These are phyloP conservation scores for Xiphophorus couchianus DNA, from an alignment of 2,113 vertebrate species.

Conservation along the genomic window DNA sequence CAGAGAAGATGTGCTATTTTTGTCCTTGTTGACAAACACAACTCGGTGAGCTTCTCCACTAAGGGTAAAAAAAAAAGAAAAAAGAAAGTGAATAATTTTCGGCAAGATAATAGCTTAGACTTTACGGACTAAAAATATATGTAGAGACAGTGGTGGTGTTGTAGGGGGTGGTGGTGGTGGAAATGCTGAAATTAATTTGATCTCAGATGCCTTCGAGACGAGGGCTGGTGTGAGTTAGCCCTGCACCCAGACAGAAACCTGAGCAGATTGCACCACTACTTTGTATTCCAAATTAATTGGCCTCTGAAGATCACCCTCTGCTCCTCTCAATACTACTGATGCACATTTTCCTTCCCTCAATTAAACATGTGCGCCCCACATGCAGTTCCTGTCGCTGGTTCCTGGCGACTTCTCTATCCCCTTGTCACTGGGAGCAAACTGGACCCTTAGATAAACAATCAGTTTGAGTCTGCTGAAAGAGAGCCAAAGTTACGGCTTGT, in stretches of 20 bases:
- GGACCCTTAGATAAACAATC: conserved; percentile 38
- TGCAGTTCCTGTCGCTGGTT: conserved; percentile 39
- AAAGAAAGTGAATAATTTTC: conserved; percentile 24
- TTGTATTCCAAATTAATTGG: conserved; percentile 85
- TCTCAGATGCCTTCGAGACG: conserved; percentile 66
- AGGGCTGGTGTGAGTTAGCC: conserved; percentile 54
- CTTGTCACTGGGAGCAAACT: conserved; percentile 67
- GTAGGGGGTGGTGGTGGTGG: conserved; percentile 22
- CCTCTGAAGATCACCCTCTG: conserved; percentile 78
- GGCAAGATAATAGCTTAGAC: conserved; percentile 41
- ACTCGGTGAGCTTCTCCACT: conserved; percentile 23
- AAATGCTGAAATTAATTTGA: conserved; percentile 76
- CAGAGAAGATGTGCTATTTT: conserved; percentile 51
- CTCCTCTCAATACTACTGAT: conserved; percentile 71
- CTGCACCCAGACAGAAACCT: conserved; percentile 64
- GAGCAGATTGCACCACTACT: conserved; percentile 79
- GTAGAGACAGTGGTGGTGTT: conserved; percentile 19
- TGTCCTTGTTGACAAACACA: conserved; percentile 35
- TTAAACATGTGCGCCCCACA: conserved; percentile 72
- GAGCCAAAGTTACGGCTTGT: conserved; percentile 27
- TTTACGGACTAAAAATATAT: conserved; percentile 43
- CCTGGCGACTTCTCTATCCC: conserved; percentile 50
- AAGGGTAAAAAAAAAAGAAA: conserved; percentile 9
- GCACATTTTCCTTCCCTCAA: conserved; percentile 71
- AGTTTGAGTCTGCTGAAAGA: conserved; percentile 8